Evolutionary conservation across 2,888 invertebrate species (phyloP).

Genomic region (Pandemis corylana): DNA sequence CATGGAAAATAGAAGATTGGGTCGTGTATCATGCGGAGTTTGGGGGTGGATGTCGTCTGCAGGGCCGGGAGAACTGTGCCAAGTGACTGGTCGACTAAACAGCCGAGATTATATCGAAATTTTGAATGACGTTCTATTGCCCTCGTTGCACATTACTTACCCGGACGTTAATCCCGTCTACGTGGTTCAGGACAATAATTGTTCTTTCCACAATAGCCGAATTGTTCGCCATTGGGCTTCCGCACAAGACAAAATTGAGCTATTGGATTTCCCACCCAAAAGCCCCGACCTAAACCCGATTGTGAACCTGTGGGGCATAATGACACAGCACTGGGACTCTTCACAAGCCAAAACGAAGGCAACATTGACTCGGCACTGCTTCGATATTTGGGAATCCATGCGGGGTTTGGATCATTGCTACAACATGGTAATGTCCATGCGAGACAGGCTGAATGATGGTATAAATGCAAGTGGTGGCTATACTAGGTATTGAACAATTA

Average conservation of each 20-base stretch:
- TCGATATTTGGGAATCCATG: neutral
- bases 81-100: constrained; percentile 4
- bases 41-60: neutral
- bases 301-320: neutral
- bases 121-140: too few relatives aligned
- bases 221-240: too few relatives aligned
- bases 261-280: neutral
- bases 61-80: constrained; percentile 5
- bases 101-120: constrained; percentile 1
- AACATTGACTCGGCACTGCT: neutral
- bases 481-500: too few relatives aligned
- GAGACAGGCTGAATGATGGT: neutral
- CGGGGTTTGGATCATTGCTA: neutral
- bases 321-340: neutral
- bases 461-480: too few relatives aligned
- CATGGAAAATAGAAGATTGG: too few relatives aligned
- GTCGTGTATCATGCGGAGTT: too few relatives aligned
- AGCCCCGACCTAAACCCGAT: neutral
- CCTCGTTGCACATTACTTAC: too few relatives aligned
- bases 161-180: too few relatives aligned
- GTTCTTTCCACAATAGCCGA: too few relatives aligned
- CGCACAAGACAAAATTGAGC: too few relatives aligned
- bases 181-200: too few relatives aligned
- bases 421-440: neutral
- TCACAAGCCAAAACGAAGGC: neutral